Base-by-base conservation (phyloP, 2,888 invertebrate genomes). In the Meta bourneti region DNA sequence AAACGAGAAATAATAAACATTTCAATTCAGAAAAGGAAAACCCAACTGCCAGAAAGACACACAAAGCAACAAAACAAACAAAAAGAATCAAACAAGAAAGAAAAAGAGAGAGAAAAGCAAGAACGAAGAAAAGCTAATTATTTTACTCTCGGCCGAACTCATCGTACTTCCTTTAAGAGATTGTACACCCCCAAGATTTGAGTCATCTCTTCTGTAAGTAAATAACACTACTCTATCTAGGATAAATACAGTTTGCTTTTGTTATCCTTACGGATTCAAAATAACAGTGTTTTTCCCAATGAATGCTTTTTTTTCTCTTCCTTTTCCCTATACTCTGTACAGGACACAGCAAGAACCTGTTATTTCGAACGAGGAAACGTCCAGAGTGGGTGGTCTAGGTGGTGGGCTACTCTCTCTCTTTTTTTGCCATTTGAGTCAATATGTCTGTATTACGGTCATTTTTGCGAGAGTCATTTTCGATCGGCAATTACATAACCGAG, bases 231-330 rank as follows among this genome's bases (percentile, higher is more conserved):
- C 82, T 91, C 86, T 61, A 83, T 91, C 91, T 71, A 81, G 71
- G 87, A 87, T 91, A 87, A 91, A 87, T 83, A 91, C 82, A 91
- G 91, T 87, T 80, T 83, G 52, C 87, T 83, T 90, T 91, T 83
- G 87, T 91, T 82, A 82, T 69, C 54, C 16, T 61, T 19, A 52
- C 49, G 86, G 90, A 61, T 82, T 61, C 83, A 91, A 91, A 91
- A 91, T 91, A 87, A 91, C 91, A 87, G 87, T 91, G 82, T 86
- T 91, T 90, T 87, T 49, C 49, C 70, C 69, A 70, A 49, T 86
- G 81, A 88, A 80, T 81, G 74, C 74, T 74, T 81, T 72, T 70
- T 48, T 72, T 54, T 20, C 48, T 70, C 74, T 49, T 70, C 11
- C 49, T 61, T 54, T 61, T 19, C 69, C 54, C 61, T 80, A 11